Conservation (phyloP, 2,797 vertebrate species). For the Sebastes glaucus region DNA sequence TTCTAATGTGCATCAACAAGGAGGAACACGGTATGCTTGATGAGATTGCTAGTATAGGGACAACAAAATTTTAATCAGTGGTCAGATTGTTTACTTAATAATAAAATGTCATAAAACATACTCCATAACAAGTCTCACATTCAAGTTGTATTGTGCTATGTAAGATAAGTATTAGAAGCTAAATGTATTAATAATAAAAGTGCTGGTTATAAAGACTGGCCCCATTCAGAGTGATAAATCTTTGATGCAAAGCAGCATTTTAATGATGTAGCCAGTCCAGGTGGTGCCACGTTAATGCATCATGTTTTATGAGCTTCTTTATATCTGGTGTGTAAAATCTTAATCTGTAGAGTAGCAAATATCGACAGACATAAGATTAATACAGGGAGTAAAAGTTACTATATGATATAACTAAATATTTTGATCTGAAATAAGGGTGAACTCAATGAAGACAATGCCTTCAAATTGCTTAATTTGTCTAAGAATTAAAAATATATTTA, state of each 20-base stretch:
- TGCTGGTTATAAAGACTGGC: not conserved
- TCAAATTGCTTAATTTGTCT: not conserved
- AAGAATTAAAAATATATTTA: not conserved
- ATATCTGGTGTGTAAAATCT: conserved; percentile 12
- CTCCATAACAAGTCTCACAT: not conserved
- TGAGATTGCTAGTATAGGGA: not conserved
- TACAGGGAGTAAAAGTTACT: not conserved
- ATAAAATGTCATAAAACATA: not conserved
- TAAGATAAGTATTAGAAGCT: not conserved
- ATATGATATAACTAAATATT: not conserved
- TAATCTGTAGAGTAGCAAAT: conserved; percentile 13
- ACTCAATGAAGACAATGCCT: not conserved
- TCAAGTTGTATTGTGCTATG: not conserved
- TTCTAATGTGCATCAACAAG: not conserved
- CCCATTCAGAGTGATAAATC: not conserved
- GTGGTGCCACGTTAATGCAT: conserved; percentile 37
- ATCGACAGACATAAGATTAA: not conserved
- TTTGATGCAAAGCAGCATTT: conserved; percentile 22
- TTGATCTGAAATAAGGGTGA: not conserved
- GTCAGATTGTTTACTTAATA: not conserved
- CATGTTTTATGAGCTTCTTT: conserved; percentile 33
- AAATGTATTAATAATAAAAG: not conserved
- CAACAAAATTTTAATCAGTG: not conserved
- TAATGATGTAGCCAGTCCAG: conserved; percentile 26
- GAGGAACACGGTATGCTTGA: not conserved